phyloP scores from a whole-genome alignment of 2,797 vertebrate species.

The Champsocephalus esox region DNA sequence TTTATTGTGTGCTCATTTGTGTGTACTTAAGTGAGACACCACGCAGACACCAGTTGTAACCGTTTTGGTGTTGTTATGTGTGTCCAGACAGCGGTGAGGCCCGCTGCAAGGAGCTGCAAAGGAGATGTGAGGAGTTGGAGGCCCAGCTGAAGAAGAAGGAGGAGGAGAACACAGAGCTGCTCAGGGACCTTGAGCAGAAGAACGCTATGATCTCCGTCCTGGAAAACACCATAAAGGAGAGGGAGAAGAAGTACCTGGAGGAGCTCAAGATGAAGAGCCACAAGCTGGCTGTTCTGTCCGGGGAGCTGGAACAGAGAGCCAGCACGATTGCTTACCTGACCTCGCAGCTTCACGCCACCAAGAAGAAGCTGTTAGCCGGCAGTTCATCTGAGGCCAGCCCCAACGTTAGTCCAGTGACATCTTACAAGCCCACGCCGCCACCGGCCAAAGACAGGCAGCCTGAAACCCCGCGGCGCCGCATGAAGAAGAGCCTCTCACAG shows the following conservation, averaged over 20 bases:
- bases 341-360: slow-evolving; percentile 94
- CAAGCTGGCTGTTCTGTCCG: slow-evolving; percentile 91
- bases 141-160: slow-evolving; percentile 92
- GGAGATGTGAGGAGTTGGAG: slow-evolving; percentile 93
- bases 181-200: slow-evolving; percentile 95
- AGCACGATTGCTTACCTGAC: slow-evolving; percentile 96
- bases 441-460: slow-evolving; percentile 89
- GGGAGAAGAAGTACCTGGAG: slow-evolving; percentile 96
- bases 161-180: slow-evolving; percentile 91
- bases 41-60: neutral
- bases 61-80: neutral
- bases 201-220: slow-evolving; percentile 93
- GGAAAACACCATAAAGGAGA: slow-evolving; percentile 94
- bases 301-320: slow-evolving; percentile 96
- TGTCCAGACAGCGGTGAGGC: slow-evolving; percentile 85
- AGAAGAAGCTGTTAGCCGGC: slow-evolving; percentile 91
- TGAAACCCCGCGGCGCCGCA: slow-evolving; percentile 93
- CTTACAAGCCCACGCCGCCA: slow-evolving; percentile 92
- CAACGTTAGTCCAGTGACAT: slow-evolving; percentile 87
- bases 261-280: slow-evolving; percentile 98
- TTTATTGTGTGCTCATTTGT: slow-evolving; percentile 6
- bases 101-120: slow-evolving; percentile 89
- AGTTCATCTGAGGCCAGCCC: slow-evolving; percentile 90
- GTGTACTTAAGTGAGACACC: neutral
- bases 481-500: slow-evolving; percentile 98